Conservation (phyloP, 2,797 vertebrate species). For the Cheirogaleus major region DNA sequence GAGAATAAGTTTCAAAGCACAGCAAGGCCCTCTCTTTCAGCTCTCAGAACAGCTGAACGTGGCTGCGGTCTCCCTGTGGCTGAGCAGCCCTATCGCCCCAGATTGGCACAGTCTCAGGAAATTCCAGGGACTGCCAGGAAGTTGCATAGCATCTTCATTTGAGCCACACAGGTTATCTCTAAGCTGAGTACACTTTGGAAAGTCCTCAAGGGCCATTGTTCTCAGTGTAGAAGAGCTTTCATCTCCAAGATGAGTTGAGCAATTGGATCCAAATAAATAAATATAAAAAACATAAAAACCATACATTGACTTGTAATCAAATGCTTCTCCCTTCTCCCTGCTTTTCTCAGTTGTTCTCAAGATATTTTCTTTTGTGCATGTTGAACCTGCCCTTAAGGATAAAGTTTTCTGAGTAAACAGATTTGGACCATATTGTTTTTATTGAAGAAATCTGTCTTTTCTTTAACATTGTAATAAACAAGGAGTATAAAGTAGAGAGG, state of each 20-base stretch:
- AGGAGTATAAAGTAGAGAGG: background rate
- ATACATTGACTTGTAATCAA: background rate
- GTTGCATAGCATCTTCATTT: background rate
- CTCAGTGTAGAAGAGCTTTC: background rate
- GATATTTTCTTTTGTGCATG: background rate
- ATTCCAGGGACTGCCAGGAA: background rate
- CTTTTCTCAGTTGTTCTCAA: background rate
- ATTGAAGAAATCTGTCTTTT: constrained; percentile 34
- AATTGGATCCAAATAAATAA: background rate
- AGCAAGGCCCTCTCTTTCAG: background rate
- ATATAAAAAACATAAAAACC: constrained; percentile 28
- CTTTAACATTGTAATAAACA: constrained; percentile 53
- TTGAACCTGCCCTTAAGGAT: background rate
- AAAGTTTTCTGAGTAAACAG: background rate
- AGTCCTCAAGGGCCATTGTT: background rate
- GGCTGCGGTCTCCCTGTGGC: background rate
- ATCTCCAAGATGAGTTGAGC: background rate
- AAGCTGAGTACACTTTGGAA: background rate
- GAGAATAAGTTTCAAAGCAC: background rate
- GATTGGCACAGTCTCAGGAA: background rate
- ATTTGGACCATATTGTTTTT: constrained; percentile 41
- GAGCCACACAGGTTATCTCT: background rate
- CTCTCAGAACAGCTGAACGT: background rate
- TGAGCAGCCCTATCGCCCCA: background rate
- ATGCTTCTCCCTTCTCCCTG: background rate